Percentiles rank a stretch among this genome's conserved stretches.
These are phyloP conservation scores for Naso thynnoides DNA, from an alignment of 2,797 vertebrate genomes.

Conservation along the genomic window DNA sequence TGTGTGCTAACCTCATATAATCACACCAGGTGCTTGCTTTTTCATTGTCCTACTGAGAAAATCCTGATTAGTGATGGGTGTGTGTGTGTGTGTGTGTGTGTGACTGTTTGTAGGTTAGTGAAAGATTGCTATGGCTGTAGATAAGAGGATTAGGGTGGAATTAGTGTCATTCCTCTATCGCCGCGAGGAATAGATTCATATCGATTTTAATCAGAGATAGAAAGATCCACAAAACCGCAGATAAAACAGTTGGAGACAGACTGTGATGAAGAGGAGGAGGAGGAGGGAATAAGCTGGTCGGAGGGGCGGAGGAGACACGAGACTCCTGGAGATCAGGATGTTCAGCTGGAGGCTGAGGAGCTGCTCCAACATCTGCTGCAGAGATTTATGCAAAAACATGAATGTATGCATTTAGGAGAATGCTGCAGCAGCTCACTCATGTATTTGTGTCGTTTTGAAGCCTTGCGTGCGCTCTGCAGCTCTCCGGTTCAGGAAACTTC, in stretches of 20 bases:
- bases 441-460: neutral
- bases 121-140: conserved; percentile 82
- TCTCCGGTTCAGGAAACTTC: conserved; percentile 18
- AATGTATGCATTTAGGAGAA: neutral
- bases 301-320: conserved; percentile 2
- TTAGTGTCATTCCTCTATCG: conserved; percentile 87
- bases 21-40: conserved; percentile 64
- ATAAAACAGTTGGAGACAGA: conserved; percentile 36
- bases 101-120: conserved; percentile 83
- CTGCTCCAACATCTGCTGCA: conserved; percentile 19
- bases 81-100: conserved; percentile 54
- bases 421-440: neutral
- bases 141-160: conserved; percentile 89
- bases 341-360: conserved; percentile 13
- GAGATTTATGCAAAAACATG: neutral
- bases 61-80: conserved; percentile 75
- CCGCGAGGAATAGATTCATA: conserved; percentile 82
- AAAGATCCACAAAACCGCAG: conserved; percentile 50
- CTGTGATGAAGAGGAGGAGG: conserved; percentile 1
- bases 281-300: no score
- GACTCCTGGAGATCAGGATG: conserved; percentile 31
- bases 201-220: conserved; percentile 85
- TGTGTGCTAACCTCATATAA: conserved; percentile 48
- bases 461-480: neutral
- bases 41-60: conserved; percentile 70